phyloP scores from a whole-genome alignment of 2,797 vertebrate species.

The Hypotaenidia okinawae region DNA sequence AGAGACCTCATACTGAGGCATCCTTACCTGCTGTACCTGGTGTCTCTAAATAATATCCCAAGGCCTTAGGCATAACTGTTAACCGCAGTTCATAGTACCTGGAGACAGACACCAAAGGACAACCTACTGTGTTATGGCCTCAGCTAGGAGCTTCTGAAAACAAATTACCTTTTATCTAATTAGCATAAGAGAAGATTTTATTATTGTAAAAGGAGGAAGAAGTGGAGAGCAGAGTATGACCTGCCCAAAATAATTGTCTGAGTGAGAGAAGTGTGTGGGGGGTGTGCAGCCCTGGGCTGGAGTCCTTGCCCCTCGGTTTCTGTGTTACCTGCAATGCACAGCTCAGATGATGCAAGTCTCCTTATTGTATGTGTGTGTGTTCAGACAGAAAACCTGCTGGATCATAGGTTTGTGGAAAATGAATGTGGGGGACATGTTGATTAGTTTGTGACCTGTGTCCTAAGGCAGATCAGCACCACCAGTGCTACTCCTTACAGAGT shows the following conservation, averaged over 20 bases:
- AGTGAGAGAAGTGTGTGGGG: no score
- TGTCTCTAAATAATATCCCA: background rate
- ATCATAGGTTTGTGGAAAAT: background rate
- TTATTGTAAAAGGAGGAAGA: background rate
- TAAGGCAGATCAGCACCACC: background rate
- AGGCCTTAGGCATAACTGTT: background rate
- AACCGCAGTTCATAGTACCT: background rate
- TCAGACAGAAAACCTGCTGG: background rate
- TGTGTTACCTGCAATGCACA: rapidly evolving
- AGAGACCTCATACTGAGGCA: background rate
- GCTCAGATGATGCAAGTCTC: background rate
- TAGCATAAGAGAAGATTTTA: background rate
- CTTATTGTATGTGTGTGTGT: background rate
- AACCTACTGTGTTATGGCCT: background rate
- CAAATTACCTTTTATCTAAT: background rate
- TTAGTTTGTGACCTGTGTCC: background rate
- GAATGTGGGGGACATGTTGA: background rate
- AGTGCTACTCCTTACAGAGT: background rate
- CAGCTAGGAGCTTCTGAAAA: background rate
- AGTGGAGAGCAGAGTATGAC: background rate
- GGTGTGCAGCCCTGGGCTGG: background rate
- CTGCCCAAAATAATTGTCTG: background rate
- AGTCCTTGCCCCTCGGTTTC: background rate
- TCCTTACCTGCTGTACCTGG: background rate
- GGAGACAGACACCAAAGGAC: background rate